Evolutionary conservation across 2,888 invertebrate species (phyloP).

Genomic region (Zootermopsis nevadensis): DNA sequence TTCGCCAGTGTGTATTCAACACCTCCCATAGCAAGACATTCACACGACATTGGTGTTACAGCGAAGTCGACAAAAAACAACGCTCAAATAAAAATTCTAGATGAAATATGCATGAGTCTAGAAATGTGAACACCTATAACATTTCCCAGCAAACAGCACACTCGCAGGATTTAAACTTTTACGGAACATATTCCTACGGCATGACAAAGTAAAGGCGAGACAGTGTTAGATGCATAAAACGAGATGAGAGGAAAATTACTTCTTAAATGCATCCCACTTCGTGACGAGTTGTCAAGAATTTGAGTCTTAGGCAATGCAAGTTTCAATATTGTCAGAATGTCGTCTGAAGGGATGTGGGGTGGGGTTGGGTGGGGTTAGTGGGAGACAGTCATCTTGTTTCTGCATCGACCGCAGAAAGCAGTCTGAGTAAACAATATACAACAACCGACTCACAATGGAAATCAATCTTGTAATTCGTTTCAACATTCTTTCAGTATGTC

Average conservation of each 20-base stretch:
- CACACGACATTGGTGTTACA: neutral
- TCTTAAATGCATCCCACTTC: conserved; percentile 40
- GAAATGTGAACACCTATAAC: conserved; percentile 47
- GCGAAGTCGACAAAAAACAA: neutral
- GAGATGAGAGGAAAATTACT: conserved; percentile 30
- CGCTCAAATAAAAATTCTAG: neutral
- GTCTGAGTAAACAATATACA: neutral
- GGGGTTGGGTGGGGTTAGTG: neutral
- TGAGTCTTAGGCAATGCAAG: conserved; percentile 40
- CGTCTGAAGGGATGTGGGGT: neutral
- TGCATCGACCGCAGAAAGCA: conserved; percentile 14
- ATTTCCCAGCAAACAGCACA: conserved; percentile 50
- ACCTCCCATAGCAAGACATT: neutral
- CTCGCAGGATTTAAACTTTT: conserved; percentile 49
- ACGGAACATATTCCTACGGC: conserved; percentile 42
- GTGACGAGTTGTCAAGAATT: conserved; percentile 46
- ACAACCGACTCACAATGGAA: neutral
- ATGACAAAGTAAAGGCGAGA: conserved; percentile 14
- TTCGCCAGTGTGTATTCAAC: neutral
- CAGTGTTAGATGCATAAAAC: conserved; percentile 33
- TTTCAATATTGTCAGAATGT: conserved; percentile 40
- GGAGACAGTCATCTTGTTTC: conserved; percentile 10
- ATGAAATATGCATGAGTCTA: conserved; percentile 49
- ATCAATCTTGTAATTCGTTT: conserved; percentile 8
- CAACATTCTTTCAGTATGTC: neutral